Conservation (phyloP, 2,888 invertebrate genomes). For the Lycaena phlaeas region DNA sequence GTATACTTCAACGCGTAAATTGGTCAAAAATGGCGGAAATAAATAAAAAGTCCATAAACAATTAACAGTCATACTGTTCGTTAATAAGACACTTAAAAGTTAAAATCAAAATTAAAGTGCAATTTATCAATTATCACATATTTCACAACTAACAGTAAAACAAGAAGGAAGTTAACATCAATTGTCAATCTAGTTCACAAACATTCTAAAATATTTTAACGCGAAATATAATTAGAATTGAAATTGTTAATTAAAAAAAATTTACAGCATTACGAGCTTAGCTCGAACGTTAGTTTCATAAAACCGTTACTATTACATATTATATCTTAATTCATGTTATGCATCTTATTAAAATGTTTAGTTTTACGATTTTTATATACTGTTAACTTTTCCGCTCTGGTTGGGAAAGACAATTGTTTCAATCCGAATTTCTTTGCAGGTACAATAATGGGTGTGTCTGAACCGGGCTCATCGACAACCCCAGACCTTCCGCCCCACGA, state of each 20-base stretch:
- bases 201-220: no score
- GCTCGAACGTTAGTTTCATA: background rate
- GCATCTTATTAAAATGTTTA: slow-evolving; percentile 1
- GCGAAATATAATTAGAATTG: background rate
- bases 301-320: slow-evolving; percentile 1
- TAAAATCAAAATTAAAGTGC: no score
- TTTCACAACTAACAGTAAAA: no score
- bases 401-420: background rate
- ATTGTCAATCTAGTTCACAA: no score
- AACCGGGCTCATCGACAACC: slow-evolving; percentile 47
- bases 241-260: slow-evolving; percentile 3
- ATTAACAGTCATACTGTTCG: no score
- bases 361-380: slow-evolving; percentile 1
- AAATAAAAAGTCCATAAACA: no score
- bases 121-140: no score
- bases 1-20: no score
- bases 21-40: no score
- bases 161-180: no score
- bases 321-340: background rate
- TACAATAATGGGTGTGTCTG: slow-evolving; percentile 54
- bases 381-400: slow-evolving; percentile 6
- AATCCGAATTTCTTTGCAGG: slow-evolving; percentile 28
- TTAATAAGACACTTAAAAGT: no score
- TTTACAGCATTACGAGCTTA: background rate
- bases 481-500: slow-evolving; percentile 45